Evolutionary conservation across 2,113 vertebrate genomes (phyloP).

Genomic region (Mellivora capensis): DNA sequence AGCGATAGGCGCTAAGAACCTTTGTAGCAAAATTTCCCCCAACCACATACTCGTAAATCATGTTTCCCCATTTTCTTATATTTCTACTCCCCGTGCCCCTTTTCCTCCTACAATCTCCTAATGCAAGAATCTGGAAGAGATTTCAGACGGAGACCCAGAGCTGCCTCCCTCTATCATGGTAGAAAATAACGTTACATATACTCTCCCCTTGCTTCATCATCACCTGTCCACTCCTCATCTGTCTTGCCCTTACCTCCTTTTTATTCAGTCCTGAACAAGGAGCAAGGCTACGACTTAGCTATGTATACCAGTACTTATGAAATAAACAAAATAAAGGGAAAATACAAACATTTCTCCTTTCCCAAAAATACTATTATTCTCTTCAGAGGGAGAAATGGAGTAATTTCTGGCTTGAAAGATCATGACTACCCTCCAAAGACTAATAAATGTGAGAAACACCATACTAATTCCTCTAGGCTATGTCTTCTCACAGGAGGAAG

Average conservation of each 20-base stretch:
- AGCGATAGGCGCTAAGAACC: background rate
- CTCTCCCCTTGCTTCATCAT: background rate
- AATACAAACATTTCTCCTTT: conserved; percentile 1
- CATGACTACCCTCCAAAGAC: background rate
- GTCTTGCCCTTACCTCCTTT: background rate
- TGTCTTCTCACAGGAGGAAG: background rate
- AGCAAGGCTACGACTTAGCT: background rate
- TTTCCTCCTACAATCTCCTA: background rate
- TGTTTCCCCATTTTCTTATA: background rate
- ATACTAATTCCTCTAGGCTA: background rate
- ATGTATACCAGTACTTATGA: background rate
- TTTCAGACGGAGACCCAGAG: background rate
- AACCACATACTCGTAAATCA: background rate
- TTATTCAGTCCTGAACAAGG: background rate
- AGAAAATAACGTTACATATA: background rate
- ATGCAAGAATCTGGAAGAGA: background rate
- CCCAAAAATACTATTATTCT: background rate
- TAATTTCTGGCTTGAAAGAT: background rate
- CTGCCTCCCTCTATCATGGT: background rate
- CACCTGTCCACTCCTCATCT: background rate
- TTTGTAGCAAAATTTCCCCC: background rate
- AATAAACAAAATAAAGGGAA: conserved; percentile 19
- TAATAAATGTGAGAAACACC: background rate
- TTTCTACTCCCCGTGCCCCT: background rate
- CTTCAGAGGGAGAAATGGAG: background rate